Percentiles rank a stretch among this genome's conserved stretches.
phyloP scores from a whole-genome alignment of 2,113 vertebrate species.

The Jaculus jaculus region DNA sequence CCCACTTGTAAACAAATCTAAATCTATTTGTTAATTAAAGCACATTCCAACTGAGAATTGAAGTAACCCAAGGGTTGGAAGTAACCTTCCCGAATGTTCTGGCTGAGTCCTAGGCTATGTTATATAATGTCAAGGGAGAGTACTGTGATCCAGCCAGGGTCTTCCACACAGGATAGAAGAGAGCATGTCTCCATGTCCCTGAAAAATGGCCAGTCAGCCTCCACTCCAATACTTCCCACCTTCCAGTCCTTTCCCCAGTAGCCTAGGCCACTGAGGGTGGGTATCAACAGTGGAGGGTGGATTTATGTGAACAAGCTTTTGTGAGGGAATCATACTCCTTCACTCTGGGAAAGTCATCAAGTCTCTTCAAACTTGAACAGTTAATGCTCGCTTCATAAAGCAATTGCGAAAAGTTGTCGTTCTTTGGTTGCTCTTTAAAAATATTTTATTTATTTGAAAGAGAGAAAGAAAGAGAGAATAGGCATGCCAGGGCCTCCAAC shows the following conservation, averaged over 20 bases:
- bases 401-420: not conserved
- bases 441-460: too few relatives aligned
- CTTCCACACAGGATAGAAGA: not conserved
- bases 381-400: not conserved
- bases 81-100: not conserved
- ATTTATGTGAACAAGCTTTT: not conserved
- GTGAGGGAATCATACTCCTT: not conserved
- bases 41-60: not conserved
- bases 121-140: not conserved
- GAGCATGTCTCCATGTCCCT: not conserved
- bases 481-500: too few relatives aligned
- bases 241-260: not conserved
- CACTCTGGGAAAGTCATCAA: not conserved
- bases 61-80: conserved; percentile 6
- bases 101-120: too few relatives aligned
- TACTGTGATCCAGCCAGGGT: not conserved
- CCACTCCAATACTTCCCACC: not conserved
- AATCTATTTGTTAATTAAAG: conserved; percentile 16
- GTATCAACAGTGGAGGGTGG: too few relatives aligned
- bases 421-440: too few relatives aligned
- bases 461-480: too few relatives aligned
- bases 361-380: not conserved
- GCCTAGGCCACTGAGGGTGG: not conserved
- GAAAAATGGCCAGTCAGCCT: not conserved
- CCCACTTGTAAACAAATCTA: conserved; percentile 38